Evolutionary conservation across 2,888 invertebrate species (phyloP).

Genomic region (Diachrysia chrysitis): DNA sequence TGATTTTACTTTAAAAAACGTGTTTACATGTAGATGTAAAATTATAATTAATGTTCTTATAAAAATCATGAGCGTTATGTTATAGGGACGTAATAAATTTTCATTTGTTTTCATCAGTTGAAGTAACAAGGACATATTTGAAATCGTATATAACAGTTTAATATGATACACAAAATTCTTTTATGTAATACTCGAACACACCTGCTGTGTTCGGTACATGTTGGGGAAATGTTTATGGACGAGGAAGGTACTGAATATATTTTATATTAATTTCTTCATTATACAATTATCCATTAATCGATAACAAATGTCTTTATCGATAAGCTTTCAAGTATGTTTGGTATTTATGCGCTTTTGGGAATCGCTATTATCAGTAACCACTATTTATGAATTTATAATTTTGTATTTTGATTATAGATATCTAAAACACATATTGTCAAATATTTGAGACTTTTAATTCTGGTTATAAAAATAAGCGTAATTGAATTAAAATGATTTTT

Average conservation of each 20-base stretch:
- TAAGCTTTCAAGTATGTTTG: neutral
- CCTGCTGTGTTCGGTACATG: conserved; percentile 21
- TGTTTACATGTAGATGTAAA: conserved; percentile 48
- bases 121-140: conserved; percentile 22
- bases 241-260: conserved; percentile 7
- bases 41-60: conserved; percentile 54
- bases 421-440: too few relatives aligned
- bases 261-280: conserved; percentile 23
- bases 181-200: conserved; percentile 21
- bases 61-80: conserved; percentile 53
- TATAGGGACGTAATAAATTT: conserved; percentile 37
- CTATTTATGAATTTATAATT: neutral
- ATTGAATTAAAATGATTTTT: neutral
- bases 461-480: too few relatives aligned
- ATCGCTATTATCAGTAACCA: neutral
- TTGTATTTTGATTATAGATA: neutral
- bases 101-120: conserved; percentile 46
- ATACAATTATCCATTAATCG: conserved; percentile 13
- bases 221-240: conserved; percentile 24
- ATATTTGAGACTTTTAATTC: too few relatives aligned
- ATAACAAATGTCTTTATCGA: neutral
- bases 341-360: neutral
- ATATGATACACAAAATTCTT: conserved; percentile 3
- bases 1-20: conserved; percentile 54
- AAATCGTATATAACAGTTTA: conserved; percentile 15